A percentile compares a stretch with the other conserved stretches of the same genome.
phyloP scores from a whole-genome alignment of 2,113 vertebrate genomes.

The Cettia cetti region DNA sequence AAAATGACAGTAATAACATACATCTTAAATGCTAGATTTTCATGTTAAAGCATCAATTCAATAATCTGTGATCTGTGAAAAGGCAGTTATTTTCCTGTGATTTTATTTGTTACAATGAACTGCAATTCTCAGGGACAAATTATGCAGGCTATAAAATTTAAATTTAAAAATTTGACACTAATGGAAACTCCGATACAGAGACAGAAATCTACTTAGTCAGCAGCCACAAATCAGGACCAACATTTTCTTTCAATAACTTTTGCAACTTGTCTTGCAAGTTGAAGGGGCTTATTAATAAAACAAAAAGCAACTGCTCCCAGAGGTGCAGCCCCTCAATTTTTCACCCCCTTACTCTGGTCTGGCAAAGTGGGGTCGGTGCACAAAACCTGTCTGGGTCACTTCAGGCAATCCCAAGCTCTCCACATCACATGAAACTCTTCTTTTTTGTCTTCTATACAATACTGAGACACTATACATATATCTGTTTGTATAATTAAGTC shows the following conservation, averaged over 20 bases:
- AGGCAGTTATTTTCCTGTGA: constrained; percentile 14
- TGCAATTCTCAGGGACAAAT: neutral
- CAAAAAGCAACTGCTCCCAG: neutral
- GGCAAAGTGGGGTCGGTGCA: neutral
- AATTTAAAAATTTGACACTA: constrained; percentile 39
- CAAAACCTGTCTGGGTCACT: neutral
- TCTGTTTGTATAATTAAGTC: neutral
- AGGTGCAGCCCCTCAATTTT: neutral
- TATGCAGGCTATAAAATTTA: constrained; percentile 12
- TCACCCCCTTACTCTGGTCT: neutral
- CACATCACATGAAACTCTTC: fast-evolving
- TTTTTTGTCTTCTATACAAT: neutral
- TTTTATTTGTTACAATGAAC: constrained; percentile 48
- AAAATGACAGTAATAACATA: constrained; percentile 21
- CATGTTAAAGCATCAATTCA: constrained; percentile 38
- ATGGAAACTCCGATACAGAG: neutral
- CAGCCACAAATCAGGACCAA: neutral
- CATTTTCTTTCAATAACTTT: neutral
- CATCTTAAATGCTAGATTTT: constrained; percentile 24
- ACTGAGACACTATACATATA: fast-evolving
- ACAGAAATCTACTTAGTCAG: constrained; percentile 7
- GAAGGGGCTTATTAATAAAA: neutral
- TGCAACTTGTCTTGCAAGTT: neutral
- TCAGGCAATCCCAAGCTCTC: neutral
- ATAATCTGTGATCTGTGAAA: constrained; percentile 22